These are phyloP conservation scores for Trissolcus basalis DNA, from an alignment of 1,140 invertebrate species.

Conservation along the genomic window DNA sequence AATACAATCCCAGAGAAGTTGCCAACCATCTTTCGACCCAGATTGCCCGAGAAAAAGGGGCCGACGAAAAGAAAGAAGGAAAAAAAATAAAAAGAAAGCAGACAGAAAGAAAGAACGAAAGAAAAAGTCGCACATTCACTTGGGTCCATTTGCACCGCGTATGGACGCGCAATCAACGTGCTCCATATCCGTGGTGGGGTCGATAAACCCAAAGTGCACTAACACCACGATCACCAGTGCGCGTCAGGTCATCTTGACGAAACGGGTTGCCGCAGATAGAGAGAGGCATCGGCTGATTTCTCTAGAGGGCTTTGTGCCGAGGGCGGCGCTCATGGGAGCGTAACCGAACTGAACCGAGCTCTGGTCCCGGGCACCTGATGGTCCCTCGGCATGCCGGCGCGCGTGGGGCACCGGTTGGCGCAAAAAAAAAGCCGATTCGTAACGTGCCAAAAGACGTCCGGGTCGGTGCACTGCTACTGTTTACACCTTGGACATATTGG, in stretches of 20 bases:
- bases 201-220: constrained; percentile 38
- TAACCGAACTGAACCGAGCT: background rate
- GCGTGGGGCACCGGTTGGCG: background rate
- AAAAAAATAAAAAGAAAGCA: background rate
- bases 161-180: constrained; percentile 25
- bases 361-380: too few relatives aligned
- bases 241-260: constrained; percentile 14
- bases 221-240: constrained; percentile 23
- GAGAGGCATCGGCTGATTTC: constrained; percentile 21
- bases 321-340: background rate
- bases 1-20: too few relatives aligned
- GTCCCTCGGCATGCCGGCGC: too few relatives aligned
- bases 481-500: constrained; percentile 56
- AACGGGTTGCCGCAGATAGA: background rate
- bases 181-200: constrained; percentile 30
- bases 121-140: too few relatives aligned
- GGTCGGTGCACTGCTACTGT: constrained; percentile 53
- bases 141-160: constrained; percentile 23
- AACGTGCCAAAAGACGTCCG: constrained; percentile 22
- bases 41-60: too few relatives aligned
- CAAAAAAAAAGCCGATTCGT: constrained; percentile 8
- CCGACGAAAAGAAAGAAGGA: too few relatives aligned
- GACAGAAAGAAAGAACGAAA: constrained; percentile 2
- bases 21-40: too few relatives aligned
- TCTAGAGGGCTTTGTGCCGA: constrained; percentile 12